Percentiles rank a stretch among this genome's conserved stretches.
Evolutionary conservation across 2,797 vertebrate species (phyloP).

Genomic region (Channallabes apus): DNA sequence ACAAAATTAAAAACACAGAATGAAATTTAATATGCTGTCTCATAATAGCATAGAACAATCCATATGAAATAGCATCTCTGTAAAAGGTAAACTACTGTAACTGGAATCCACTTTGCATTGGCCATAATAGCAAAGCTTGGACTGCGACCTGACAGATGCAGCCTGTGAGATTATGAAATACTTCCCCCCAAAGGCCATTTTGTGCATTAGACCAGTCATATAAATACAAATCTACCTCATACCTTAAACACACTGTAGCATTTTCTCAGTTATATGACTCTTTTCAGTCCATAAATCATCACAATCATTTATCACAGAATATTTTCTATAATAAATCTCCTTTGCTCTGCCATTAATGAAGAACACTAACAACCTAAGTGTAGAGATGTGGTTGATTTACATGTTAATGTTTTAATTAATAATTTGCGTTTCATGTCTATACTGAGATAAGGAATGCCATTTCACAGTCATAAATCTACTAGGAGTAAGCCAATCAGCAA

Average conservation of each 20-base stretch:
- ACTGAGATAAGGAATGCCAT: background rate
- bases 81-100: background rate
- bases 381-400: background rate
- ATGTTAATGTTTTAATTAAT: no score
- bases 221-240: background rate
- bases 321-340: background rate
- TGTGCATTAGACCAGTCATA: background rate
- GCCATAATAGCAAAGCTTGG: background rate
- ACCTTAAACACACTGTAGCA: background rate
- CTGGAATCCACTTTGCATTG: background rate
- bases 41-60: background rate
- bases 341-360: background rate
- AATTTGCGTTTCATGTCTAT: background rate
- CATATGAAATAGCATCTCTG: background rate
- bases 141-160: background rate
- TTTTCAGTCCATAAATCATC: background rate
- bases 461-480: background rate
- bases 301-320: background rate
- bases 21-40: background rate
- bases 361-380: background rate
- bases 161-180: constrained; percentile 22
- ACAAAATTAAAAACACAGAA: background rate
- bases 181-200: constrained; percentile 29
- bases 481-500: background rate
- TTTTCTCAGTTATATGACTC: background rate